A percentile compares a stretch with the other conserved stretches of the same genome.
phyloP scores from a whole-genome alignment of 2,888 invertebrate genomes.

The Xylophagus ater region DNA sequence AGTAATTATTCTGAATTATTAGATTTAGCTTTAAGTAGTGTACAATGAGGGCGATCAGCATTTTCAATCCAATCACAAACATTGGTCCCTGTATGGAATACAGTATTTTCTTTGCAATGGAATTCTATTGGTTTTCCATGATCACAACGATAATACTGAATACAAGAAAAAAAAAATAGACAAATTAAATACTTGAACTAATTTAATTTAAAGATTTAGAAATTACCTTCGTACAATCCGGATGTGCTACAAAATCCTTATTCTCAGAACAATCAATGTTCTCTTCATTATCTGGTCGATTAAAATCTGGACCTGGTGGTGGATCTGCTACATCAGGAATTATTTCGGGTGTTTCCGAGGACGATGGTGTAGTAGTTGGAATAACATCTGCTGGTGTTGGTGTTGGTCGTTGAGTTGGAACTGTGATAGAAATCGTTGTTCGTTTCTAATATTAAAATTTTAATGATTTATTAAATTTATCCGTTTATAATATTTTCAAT shows the following conservation, averaged over 20 bases:
- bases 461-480: no score
- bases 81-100: conserved; percentile 57
- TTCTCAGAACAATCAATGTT: conserved; percentile 42
- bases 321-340: conserved; percentile 15
- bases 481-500: no score
- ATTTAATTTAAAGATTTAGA: neutral
- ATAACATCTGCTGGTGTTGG: conserved; percentile 21
- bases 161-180: conserved; percentile 17
- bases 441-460: no score
- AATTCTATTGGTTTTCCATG: conserved; percentile 64
- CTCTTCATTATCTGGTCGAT: conserved; percentile 37
- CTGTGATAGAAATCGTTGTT: neutral
- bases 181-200: neutral
- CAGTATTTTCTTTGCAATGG: conserved; percentile 60
- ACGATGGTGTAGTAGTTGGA: conserved; percentile 20
- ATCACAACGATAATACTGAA: conserved; percentile 76
- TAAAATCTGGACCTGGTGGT: conserved; percentile 33
- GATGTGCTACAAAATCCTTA: conserved; percentile 47
- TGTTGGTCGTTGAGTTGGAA: conserved; percentile 9
- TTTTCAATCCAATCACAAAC: conserved; percentile 75
- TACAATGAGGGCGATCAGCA: conserved; percentile 46
- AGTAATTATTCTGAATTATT: no score
- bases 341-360: conserved; percentile 12
- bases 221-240: conserved; percentile 46
- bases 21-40: conserved; percentile 21